These are phyloP conservation scores for Geotrypetes seraphini DNA, from an alignment of 2,797 vertebrate species.

Conservation along the genomic window DNA sequence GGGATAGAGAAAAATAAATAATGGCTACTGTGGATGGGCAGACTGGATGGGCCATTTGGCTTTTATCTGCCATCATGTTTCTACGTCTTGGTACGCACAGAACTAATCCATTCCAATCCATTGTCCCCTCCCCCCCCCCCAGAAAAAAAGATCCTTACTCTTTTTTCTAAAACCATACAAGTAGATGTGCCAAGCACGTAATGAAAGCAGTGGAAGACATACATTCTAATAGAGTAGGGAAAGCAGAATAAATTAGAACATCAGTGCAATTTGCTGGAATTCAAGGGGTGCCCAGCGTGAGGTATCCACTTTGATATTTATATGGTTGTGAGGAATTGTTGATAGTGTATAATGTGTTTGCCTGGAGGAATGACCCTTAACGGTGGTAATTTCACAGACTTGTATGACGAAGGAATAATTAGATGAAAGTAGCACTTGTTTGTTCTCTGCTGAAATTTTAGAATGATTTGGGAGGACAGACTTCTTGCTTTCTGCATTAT, in stretches of 20 bases:
- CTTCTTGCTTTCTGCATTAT: conserved; percentile 15
- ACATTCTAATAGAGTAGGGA: conserved; percentile 2
- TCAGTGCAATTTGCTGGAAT: conserved; percentile 3
- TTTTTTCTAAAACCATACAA: conserved; percentile 1
- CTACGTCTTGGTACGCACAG: no score
- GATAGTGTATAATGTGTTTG: conserved; percentile 10
- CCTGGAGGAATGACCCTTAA: conserved; percentile 9
- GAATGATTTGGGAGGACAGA: background rate
- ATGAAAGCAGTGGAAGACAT: no score
- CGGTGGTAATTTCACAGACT: conserved; percentile 20
- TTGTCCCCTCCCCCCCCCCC: no score
- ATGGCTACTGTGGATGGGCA: no score
- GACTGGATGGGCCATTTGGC: no score
- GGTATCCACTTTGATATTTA: conserved; percentile 5
- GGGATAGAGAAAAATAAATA: no score
- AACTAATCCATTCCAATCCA: no score
- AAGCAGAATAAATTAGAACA: conserved; percentile 8
- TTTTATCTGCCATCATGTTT: no score
- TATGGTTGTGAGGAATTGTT: conserved; percentile 3
- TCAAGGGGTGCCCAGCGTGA: background rate
- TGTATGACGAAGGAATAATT: conserved; percentile 17
- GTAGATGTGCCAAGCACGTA: background rate
- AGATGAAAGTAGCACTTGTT: conserved; percentile 7
- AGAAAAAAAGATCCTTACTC: no score
- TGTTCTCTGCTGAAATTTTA: conserved; percentile 28